Conservation (phyloP, 2,888 invertebrate genomes). For the Orthosia gothica region DNA sequence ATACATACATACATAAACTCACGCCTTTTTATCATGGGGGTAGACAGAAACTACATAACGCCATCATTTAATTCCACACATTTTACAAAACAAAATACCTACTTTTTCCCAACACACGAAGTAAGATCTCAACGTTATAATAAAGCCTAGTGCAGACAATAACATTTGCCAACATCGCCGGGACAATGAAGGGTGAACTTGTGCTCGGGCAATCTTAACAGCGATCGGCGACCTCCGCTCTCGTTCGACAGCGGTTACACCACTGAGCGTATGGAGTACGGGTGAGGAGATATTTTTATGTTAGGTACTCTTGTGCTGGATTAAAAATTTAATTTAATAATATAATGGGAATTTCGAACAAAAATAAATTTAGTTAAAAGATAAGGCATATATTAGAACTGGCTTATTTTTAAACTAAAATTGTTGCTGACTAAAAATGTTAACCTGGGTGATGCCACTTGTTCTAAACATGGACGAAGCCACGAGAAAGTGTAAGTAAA, state of each 20-base stretch:
- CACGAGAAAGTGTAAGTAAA: no score
- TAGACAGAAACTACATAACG: no score
- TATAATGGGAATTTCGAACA: no score
- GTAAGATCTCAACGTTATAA: slow-evolving; percentile 47
- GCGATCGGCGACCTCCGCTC: slow-evolving; percentile 74
- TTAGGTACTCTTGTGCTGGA: background rate
- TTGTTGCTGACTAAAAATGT: no score
- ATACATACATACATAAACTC: no score
- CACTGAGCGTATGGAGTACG: slow-evolving; percentile 48
- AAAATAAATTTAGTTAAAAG: no score
- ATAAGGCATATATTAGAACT: no score
- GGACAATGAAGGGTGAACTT: slow-evolving; percentile 76
- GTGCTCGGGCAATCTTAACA: slow-evolving; percentile 72
- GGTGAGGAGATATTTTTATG: background rate
- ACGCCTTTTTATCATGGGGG: no score
- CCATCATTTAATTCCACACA: no score
- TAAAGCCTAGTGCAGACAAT: slow-evolving; percentile 70
- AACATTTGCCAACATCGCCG: slow-evolving; percentile 67
- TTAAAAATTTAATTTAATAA: background rate
- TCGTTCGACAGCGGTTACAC: slow-evolving; percentile 67
- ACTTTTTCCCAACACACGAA: slow-evolving; percentile 16
- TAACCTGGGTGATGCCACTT: no score
- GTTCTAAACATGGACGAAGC: no score
- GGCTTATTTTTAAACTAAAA: no score
- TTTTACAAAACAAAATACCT: slow-evolving; percentile 1